A percentile compares a stretch with the other conserved stretches of the same genome.
These are phyloP conservation scores for Notodonta ziczac DNA, from an alignment of 2,888 invertebrate species.

Conservation along the genomic window DNA sequence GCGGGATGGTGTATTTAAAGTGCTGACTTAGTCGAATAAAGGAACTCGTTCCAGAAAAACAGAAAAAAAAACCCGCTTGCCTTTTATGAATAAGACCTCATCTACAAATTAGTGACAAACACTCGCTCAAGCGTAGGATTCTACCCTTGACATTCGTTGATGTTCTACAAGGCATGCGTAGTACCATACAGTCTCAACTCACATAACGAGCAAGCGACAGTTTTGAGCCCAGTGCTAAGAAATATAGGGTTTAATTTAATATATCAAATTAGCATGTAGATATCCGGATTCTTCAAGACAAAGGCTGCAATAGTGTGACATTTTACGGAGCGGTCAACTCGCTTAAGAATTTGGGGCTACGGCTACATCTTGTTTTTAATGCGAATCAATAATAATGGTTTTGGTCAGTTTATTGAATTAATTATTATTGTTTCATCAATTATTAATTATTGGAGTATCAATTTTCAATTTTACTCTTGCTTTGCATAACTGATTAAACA, in stretches of 20 bases:
- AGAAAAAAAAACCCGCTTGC: too few species aligned
- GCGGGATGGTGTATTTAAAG: too few species aligned
- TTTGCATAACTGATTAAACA: background rate
- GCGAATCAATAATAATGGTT: conserved; percentile 13
- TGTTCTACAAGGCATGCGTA: conserved; percentile 18
- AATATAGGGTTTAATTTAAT: conserved; percentile 27
- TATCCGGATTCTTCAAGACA: conserved; percentile 47
- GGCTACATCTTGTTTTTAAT: conserved; percentile 25
- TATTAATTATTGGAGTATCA: background rate
- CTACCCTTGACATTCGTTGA: conserved; percentile 70
- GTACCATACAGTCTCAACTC: conserved; percentile 33
- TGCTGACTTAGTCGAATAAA: too few species aligned
- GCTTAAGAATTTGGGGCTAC: conserved; percentile 31
- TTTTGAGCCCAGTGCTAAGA: conserved; percentile 16
- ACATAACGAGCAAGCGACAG: conserved; percentile 8
- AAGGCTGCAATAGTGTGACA: conserved; percentile 35
- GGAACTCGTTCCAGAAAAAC: too few species aligned
- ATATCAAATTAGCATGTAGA: conserved; percentile 13
- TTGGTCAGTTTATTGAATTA: background rate
- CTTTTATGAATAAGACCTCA: conserved; percentile 15
- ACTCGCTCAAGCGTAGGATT: conserved; percentile 39
- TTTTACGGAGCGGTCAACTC: conserved; percentile 29
- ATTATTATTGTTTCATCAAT: background rate
- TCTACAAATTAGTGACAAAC: conserved; percentile 24
- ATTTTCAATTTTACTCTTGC: background rate